A percentile compares a stretch with the other conserved stretches of the same genome.
phyloP scores from a whole-genome alignment of 35 echinoderm and acorn worm genomes.

The Hemicentrotus pulcherrimus region DNA sequence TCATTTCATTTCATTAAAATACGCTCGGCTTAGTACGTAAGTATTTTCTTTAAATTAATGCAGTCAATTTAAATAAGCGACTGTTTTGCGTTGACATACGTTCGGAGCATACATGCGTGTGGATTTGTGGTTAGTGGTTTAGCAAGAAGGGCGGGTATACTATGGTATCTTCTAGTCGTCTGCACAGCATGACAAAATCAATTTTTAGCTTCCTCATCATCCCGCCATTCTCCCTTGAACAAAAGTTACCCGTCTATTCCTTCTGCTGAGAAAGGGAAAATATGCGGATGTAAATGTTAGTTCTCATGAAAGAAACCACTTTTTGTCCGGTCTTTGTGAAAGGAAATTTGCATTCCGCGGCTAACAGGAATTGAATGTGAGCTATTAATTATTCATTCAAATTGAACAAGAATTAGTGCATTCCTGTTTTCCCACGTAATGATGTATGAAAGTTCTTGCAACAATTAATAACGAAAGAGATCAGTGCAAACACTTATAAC shows the following conservation, averaged over 20 bases:
- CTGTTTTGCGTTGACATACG: neutral
- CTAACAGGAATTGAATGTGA: neutral
- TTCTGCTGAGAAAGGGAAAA: neutral
- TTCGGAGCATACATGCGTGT: neutral
- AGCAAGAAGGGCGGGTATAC: neutral
- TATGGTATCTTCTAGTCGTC: slow-evolving; percentile 14
- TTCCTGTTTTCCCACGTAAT: neutral
- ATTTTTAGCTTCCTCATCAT: slow-evolving; percentile 9
- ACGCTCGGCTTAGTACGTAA: neutral
- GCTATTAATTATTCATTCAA: neutral
- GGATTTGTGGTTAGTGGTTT: neutral
- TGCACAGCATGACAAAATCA: slow-evolving; percentile 29
- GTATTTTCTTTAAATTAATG: neutral
- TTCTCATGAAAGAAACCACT: neutral
- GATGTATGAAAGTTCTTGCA: neutral
- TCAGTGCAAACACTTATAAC: no score
- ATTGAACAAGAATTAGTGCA: neutral
- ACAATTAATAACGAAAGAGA: neutral
- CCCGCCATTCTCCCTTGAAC: neutral
- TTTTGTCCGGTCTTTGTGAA: neutral
- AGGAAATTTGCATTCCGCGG: neutral
- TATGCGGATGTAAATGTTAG: neutral
- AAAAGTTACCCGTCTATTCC: neutral
- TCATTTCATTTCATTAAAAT: neutral
- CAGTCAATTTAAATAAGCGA: neutral